Evolutionary conservation across 2,888 invertebrate species (phyloP), one percentile per base, ranked within the genome.

Genomic region (Spodoptera exigua): DNA sequence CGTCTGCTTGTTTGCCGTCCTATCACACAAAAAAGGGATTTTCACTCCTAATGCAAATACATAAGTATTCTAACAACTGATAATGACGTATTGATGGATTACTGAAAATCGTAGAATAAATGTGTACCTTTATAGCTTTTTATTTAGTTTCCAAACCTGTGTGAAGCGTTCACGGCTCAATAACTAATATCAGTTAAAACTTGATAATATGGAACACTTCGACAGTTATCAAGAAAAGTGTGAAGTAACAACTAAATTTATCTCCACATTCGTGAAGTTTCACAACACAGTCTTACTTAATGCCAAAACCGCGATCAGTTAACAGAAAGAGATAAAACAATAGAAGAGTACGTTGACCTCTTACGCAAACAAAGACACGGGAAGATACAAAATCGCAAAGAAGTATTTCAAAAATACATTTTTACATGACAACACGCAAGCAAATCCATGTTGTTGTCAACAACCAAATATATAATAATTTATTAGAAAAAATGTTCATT

Each of bases 401-500:
- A 40, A 58, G 53, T 46, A 10, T 41, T 56, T 34, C 35, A 14
- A 27, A 27, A 27, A 62, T 35, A 17, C n/a, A 13, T 36, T 64
- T 44, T 61, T 40, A 44, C 53, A 40, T 40, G 40, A 13, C 51
- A 58, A 55, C 47, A 41, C 27, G 12, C 36, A 43, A 13, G 27
- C 43, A 27, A 17, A 14, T 21, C 27, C 44, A 58, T 54, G 52
- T 58, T 47, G 3, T 61, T 61, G 70, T 66, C 70, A 40, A 0
- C 17, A 17, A 37, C 7, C 10, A 12, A 13, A 64, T 63, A 56
- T 53, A 52, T 48, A 37, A 61, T 61, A 56, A 68, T 61, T 61
- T 72, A 58, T 63, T 53, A 49, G 27, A 37, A 64, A 39, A 44
- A 56, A 45, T 59, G 36, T 21, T 41, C 51, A 57, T 40, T 57